Conservation (phyloP, 2,888 invertebrate genomes). For the Troglohyphantes excavatus region DNA sequence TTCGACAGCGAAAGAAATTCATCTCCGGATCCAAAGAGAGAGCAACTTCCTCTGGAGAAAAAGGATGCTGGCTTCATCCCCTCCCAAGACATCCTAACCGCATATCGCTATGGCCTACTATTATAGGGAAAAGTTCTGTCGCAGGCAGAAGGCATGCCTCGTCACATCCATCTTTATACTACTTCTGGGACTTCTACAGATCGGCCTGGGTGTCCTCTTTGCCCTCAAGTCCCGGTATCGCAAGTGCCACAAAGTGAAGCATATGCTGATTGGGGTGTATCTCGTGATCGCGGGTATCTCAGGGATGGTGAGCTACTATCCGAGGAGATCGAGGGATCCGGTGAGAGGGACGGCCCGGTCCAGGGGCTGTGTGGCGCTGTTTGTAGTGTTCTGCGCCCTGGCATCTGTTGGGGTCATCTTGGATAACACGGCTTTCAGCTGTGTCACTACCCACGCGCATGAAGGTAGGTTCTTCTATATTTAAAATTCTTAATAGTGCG, state of each 20-base stretch:
- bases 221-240: conserved; percentile 7
- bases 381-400: conserved; percentile 49
- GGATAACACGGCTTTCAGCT: conserved; percentile 40
- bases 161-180: conserved; percentile 44
- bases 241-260: conserved; percentile 49
- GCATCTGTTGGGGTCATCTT: conserved; percentile 29
- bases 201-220: conserved; percentile 32
- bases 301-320: conserved; percentile 50
- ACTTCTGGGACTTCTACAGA: conserved; percentile 42
- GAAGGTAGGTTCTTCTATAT: conserved; percentile 53
- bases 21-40: no score
- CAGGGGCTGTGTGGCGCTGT: conserved; percentile 19
- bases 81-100: no score
- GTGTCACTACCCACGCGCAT: neutral
- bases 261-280: conserved; percentile 47
- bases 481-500: no score
- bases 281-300: conserved; percentile 35
- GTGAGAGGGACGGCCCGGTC: conserved; percentile 26
- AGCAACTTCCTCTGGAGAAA: no score
- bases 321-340: conserved; percentile 24
- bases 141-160: conserved; percentile 60
- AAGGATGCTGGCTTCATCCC: no score
- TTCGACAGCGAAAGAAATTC: no score
- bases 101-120: neutral
- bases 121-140: conserved; percentile 4